These are phyloP conservation scores for Peromyscus eremicus DNA, from an alignment of 2,797 vertebrate genomes.

Conservation along the genomic window DNA sequence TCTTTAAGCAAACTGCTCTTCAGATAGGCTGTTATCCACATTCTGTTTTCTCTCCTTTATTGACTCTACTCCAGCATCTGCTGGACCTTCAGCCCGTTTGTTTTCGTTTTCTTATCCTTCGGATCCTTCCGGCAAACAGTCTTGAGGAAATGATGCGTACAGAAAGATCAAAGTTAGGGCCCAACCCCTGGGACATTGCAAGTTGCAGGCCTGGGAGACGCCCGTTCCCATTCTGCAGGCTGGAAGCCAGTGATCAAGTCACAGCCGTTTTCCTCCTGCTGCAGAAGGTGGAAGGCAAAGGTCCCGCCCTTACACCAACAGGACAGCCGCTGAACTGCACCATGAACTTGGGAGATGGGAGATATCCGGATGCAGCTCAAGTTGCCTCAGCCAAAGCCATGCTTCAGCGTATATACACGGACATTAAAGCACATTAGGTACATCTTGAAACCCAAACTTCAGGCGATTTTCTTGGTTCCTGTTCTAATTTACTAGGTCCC, in stretches of 20 bases:
- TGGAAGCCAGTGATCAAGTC: background rate
- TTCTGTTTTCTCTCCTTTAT: background rate
- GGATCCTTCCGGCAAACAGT: too few relatives aligned
- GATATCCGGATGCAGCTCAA: too few relatives aligned
- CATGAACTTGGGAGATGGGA: background rate
- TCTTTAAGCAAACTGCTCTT: conserved; percentile 46
- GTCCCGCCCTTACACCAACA: background rate
- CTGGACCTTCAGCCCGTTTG: background rate
- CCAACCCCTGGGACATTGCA: background rate
- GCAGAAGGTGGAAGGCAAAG: background rate
- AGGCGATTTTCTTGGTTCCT: background rate
- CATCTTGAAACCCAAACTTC: background rate
- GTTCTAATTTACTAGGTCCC: background rate
- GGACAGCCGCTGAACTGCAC: background rate
- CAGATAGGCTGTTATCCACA: background rate
- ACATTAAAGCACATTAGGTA: background rate
- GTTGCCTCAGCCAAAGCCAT: background rate
- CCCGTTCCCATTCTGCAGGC: background rate
- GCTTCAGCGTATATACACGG: background rate
- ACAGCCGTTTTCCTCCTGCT: background rate
- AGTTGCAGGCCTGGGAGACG: background rate
- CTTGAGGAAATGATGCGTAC: background rate
- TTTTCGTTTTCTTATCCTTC: background rate
- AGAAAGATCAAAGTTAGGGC: background rate
- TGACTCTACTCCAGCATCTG: background rate